Evolutionary conservation across 2,797 vertebrate genomes (phyloP).

Genomic region (Hydrolagus colliei): DNA sequence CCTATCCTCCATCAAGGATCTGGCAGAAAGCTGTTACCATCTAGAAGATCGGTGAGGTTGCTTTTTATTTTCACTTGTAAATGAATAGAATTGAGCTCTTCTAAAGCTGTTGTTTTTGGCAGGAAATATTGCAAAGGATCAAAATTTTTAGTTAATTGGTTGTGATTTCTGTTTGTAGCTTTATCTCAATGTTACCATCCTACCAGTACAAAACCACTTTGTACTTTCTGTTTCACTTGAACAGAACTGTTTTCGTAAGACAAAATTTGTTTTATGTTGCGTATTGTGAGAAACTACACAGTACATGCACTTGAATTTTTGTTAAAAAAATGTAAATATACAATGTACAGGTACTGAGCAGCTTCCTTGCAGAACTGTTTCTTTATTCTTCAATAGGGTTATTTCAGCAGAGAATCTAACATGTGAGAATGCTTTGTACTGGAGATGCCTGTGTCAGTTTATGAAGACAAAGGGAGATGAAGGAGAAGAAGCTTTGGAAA

Average conservation of each 20-base stretch:
- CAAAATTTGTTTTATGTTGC: background rate
- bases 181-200: background rate
- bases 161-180: background rate
- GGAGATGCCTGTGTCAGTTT: conserved; percentile 82
- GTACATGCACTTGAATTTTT: too few species aligned
- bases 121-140: background rate
- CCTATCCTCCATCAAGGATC: conserved; percentile 52
- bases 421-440: conserved; percentile 80
- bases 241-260: background rate
- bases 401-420: conserved; percentile 72
- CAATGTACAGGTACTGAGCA: background rate
- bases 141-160: background rate
- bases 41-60: conserved; percentile 69
- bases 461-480: conserved; percentile 77
- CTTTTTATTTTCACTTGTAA: background rate
- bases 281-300: background rate
- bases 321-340: conserved; percentile 30
- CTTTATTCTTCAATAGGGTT: conserved; percentile 58
- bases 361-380: background rate
- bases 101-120: background rate
- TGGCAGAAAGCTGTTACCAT: conserved; percentile 57
- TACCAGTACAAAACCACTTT: background rate
- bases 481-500: conserved; percentile 77
- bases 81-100: background rate
- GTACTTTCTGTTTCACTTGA: background rate